Evolutionary conservation across 2,113 vertebrate genomes (phyloP).

Genomic region (Dascyllus trimaculatus): DNA sequence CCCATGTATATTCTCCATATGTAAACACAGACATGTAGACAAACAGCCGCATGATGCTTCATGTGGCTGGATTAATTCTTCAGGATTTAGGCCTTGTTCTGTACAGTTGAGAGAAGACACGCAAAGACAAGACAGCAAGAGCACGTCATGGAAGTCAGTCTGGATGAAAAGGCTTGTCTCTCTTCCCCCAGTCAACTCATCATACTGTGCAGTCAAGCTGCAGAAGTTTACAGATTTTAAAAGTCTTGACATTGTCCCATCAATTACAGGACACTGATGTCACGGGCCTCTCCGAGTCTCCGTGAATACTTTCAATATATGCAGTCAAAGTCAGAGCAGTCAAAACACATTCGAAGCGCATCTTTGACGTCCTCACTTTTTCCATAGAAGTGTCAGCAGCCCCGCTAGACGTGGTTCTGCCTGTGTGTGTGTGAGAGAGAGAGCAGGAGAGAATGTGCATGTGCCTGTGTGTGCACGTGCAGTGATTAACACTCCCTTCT

Average conservation of each 20-base stretch:
- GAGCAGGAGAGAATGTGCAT: background rate
- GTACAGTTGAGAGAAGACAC: conserved; percentile 29
- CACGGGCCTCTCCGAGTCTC: conserved; percentile 44
- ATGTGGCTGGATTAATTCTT: conserved; percentile 39
- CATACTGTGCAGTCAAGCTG: conserved; percentile 57
- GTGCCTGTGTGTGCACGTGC: conserved; percentile 30
- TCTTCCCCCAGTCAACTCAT: conserved; percentile 58
- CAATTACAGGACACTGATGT: conserved; percentile 69
- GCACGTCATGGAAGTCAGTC: conserved; percentile 60
- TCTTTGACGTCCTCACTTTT: conserved; percentile 62
- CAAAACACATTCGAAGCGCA: conserved; percentile 53
- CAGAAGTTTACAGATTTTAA: conserved; percentile 60
- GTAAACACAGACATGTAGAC: conserved; percentile 56
- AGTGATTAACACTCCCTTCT: conserved; percentile 67
- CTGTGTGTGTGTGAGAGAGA: conserved; percentile 3
- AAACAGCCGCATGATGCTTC: conserved; percentile 35
- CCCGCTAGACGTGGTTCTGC: conserved; percentile 10
- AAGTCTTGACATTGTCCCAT: conserved; percentile 75
- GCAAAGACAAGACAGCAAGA: conserved; percentile 40
- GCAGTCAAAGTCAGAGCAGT: conserved; percentile 68
- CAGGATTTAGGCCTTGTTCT: conserved; percentile 41
- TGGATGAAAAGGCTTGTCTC: conserved; percentile 70
- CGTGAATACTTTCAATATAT: conserved; percentile 61
- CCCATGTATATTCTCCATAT: conserved; percentile 28
- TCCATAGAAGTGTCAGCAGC: conserved; percentile 58